phyloP scores from a whole-genome alignment of 2,888 invertebrate species.

The Drosophila affinis region DNA sequence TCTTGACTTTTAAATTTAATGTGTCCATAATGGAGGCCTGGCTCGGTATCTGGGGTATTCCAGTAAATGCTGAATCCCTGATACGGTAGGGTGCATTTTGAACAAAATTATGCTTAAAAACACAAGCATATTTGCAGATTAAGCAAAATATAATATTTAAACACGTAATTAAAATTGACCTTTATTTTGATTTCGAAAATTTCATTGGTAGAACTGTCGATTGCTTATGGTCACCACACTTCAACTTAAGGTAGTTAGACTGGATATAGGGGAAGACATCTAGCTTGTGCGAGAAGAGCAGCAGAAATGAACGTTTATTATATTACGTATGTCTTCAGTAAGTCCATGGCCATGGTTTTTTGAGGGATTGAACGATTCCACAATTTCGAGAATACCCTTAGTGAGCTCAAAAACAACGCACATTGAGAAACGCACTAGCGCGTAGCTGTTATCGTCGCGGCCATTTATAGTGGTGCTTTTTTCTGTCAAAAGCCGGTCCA shows the following conservation, averaged over 20 bases:
- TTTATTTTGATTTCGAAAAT: too few species aligned
- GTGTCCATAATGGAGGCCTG: neutral
- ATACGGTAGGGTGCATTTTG: neutral
- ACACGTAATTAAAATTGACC: too few species aligned
- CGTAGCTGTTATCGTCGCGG: neutral
- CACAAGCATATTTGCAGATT: too few species aligned
- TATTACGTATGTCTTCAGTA: too few species aligned
- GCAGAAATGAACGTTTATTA: too few species aligned
- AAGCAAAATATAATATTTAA: too few species aligned
- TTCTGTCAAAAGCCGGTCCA: constrained; percentile 21
- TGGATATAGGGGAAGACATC: too few species aligned
- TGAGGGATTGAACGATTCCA: neutral
- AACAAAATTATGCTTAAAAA: neutral
- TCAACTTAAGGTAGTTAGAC: too few species aligned
- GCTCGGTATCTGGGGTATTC: neutral
- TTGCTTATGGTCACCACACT: too few species aligned
- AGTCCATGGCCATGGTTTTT: too few species aligned
- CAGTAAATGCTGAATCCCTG: neutral
- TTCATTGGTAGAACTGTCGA: too few species aligned
- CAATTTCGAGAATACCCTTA: neutral
- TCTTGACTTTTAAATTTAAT: neutral
- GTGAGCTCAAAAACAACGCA: neutral
- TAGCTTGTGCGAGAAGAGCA: too few species aligned
- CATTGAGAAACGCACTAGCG: constrained; percentile 1
- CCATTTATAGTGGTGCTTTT: constrained; percentile 1